Base-by-base conservation (phyloP, 2,888 invertebrate species). In the Stenodema calcarata region DNA sequence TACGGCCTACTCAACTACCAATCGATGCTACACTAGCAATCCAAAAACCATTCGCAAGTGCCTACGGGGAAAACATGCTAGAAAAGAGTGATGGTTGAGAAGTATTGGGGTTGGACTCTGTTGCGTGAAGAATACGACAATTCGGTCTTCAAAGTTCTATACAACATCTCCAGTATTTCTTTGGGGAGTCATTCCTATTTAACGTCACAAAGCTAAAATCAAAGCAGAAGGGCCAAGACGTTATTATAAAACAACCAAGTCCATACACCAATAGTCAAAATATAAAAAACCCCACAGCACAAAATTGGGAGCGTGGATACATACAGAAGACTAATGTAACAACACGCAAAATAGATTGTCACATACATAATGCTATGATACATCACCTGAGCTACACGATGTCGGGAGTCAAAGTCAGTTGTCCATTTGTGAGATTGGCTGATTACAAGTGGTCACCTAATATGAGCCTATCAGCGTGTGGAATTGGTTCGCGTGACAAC, bases 341-440 rank as follows among this genome's bases (percentile, higher is more conserved):
- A 12, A 62, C 18, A 62, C 35, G 7, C 7, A 35, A 35, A 73
- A 73, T 0, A 73, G 73, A 35, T 73, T 62, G 73, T 30, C 73
- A 73, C 12, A 30, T 35, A 44, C 44, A 78, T 44, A 78, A 78
- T 18, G 42, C 44, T 35, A 73, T 73, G 9, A 78, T 78, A 78
- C 78, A 44, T 78, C 78, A 78, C 78, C 78, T 78, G 78, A 78
- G 44, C 44, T 78, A 78, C n/a, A 23, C 41, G 78, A 44, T n/a
- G 78, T 44, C 78, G 14, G 78, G 14, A 44, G 78, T 78, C 44
- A 18, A 69, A 73, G 73, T 73, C 73, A 73, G 73, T 73, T n/a
- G 73, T 73, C 73, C 73, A 35, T 41, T 35, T 11, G 27, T 23
- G n/a, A 18, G 62, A 27, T 23, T 9, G 11, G 62, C 62, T 18